These are phyloP conservation scores for Telenomus remus DNA, from an alignment of 1,140 invertebrate species.

Conservation along the genomic window DNA sequence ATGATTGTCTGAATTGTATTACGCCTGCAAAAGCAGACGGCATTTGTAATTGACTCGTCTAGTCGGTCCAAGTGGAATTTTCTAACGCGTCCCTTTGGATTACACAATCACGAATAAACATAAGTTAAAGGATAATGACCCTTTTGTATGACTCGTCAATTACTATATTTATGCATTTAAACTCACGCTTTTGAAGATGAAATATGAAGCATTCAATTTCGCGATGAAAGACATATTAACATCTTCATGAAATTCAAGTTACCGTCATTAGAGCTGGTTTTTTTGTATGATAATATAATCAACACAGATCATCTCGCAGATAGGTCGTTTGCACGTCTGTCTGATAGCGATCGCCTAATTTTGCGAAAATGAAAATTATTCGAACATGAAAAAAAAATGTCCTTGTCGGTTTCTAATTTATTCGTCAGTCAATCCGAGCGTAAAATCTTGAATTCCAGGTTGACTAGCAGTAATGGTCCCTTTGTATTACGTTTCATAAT, in stretches of 20 bases:
- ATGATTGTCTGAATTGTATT: constrained; percentile 51
- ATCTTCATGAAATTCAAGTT: constrained; percentile 3
- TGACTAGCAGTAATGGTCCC: background rate
- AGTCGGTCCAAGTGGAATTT: constrained; percentile 49
- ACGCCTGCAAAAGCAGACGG: constrained; percentile 42
- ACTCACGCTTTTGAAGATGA: constrained; percentile 16
- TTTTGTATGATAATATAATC: too few species aligned
- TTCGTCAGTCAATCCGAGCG: constrained; percentile 11
- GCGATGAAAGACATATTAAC: constrained; percentile 12
- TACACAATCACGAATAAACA: constrained; percentile 53
- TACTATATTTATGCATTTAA: constrained; percentile 42
- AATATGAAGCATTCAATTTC: constrained; percentile 20
- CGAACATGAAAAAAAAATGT: background rate
- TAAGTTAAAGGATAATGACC: constrained; percentile 54
- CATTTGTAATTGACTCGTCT: constrained; percentile 53
- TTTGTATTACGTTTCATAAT: background rate
- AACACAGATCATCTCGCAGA: too few species aligned
- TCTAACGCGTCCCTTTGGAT: constrained; percentile 48
- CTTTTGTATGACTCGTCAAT: constrained; percentile 45
- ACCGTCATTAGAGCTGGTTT: background rate
- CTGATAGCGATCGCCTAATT: too few species aligned
- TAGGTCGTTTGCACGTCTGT: too few species aligned
- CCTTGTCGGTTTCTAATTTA: background rate
- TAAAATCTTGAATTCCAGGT: background rate
- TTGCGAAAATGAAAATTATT: too few species aligned